Evolutionary conservation across 2,113 vertebrate genomes (phyloP).

Genomic region (Heterotis niloticus): DNA sequence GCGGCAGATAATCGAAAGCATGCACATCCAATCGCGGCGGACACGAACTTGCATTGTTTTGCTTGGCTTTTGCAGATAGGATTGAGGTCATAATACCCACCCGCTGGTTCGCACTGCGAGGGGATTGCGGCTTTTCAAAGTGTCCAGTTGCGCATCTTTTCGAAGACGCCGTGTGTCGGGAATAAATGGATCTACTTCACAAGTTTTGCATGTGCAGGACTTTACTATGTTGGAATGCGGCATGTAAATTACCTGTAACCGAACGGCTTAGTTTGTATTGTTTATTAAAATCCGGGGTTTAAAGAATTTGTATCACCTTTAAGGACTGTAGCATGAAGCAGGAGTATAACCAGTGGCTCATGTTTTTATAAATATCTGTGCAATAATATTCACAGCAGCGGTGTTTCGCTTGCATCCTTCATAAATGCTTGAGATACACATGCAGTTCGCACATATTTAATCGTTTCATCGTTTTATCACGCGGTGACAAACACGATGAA

Average conservation of each 20-base stretch:
- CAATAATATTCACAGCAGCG: too few species aligned
- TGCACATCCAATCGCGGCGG: conserved; percentile 22
- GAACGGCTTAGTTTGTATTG: too few species aligned
- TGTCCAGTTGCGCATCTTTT: conserved; percentile 27
- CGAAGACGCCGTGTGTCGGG: conserved; percentile 11
- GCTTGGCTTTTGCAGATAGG: conserved; percentile 35
- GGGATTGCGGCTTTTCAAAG: conserved; percentile 28
- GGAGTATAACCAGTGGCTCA: not conserved
- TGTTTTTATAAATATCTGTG: not conserved
- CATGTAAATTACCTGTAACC: conserved; percentile 19
- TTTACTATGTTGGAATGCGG: not conserved
- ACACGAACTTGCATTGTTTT: conserved; percentile 33
- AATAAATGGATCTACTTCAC: conserved; percentile 1
- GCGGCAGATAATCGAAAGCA: conserved; percentile 29
- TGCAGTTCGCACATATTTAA: not conserved
- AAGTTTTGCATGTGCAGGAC: not conserved
- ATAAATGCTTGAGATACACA: too few species aligned
- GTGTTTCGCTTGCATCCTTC: too few species aligned
- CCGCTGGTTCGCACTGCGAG: conserved; percentile 21
- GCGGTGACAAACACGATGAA: not conserved
- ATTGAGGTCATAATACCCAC: conserved; percentile 28
- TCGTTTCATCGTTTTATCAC: conserved; percentile 1
- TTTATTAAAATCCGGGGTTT: too few species aligned
- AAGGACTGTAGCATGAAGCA: not conserved
- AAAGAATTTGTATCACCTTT: too few species aligned